Base-by-base conservation (phyloP, 2,888 invertebrate genomes). In the Andrena bucephala region DNA sequence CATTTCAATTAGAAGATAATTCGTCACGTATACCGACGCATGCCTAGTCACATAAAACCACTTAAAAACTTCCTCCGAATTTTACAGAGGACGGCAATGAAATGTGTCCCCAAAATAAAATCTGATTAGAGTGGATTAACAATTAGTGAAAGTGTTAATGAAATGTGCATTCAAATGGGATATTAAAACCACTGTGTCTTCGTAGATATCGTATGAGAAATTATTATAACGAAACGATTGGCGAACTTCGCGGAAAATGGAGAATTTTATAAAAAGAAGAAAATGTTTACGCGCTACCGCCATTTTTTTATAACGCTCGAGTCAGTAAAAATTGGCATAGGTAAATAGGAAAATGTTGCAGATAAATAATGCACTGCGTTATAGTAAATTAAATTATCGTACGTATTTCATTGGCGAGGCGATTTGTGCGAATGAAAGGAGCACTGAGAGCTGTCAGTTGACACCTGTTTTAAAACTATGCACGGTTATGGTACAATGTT, bases 401-500 rank as follows among this genome's bases (percentile, higher is more conserved):
- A 10, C 31, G 36, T 36, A 29, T 20, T 68, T 59, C 10, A 4
- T 60, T 74, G 66, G 20, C 16, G 24, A 33, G 70, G 4, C 7
- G 8, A 59, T 33, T 29, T 27, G 13, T 31, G 54, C 4, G 29
- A 52, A 71, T 20, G 59, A 75, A 65, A 74, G 42, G 60, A 33
- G 36, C 65, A 59, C 27, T 24, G 60, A 66, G 42, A 81, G 68
- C 69, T 79, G 87, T 85, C 85, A 87, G 74, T 77, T 76, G 74
- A 85, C 85, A 84, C 85, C 81, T 78, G 83, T 86, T 85, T 75
- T 63, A 80, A 67, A 77, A 63, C 36, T 24, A 60, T 59, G 52
- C 72, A 71, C 33, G 77, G 63, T 69, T 75, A 81, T 52, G 27
- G 31, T 74, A 16, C 5, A 42, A 48, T 54, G 20, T 60, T 29